Evolutionary conservation across 2,888 invertebrate species (phyloP), one percentile per base, ranked within the genome.

Genomic region (Sphaerophoria taeniata): DNA sequence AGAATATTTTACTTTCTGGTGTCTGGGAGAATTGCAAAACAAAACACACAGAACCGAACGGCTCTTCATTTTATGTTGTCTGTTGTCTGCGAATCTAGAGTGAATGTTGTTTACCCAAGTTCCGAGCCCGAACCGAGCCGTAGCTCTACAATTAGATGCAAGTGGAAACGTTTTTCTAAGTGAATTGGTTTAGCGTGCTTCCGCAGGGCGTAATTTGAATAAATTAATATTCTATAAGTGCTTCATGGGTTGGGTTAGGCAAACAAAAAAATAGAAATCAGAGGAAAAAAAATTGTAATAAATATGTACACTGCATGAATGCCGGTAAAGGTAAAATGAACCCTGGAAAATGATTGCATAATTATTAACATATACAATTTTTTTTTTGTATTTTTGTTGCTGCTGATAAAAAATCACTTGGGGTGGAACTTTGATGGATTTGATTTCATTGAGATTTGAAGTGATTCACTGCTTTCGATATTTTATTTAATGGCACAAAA

Each of bases 181-280:
- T 55, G 63, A 70, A 78, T 72, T 70, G 70, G 58, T 67, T 55
- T 60, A 75, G 74, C 72, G 73, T 81, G 85, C 65, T 78, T 78
- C 75, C 72, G 65, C 31, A 33, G 70, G 75, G 67, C 34, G 63
- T 82, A 65, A 76, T 81, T 65, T 76, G 63, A 65, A 76, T 76
- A 76, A 65, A 76, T 81, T 81, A 76, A 81, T 81, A 76, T 71
- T 76, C 71, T 60, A 65, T 60, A 76, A 60, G 65, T 72, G 76
- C 49, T 49, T 14, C 53, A 53, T 33, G 16, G 43, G 11, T 43
- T 11, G 49, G 49, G 16, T 7, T 7, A 5, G 6, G 3, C 3
- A 1, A 6, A 6, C 47, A 16, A 16, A 16, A 9, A 49, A 5
- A 7, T 6, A 7, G 9, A 2, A 24, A 24, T 49, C 14, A 6